phyloP scores from a whole-genome alignment of 2,888 invertebrate species.

The Lithodes maja region DNA sequence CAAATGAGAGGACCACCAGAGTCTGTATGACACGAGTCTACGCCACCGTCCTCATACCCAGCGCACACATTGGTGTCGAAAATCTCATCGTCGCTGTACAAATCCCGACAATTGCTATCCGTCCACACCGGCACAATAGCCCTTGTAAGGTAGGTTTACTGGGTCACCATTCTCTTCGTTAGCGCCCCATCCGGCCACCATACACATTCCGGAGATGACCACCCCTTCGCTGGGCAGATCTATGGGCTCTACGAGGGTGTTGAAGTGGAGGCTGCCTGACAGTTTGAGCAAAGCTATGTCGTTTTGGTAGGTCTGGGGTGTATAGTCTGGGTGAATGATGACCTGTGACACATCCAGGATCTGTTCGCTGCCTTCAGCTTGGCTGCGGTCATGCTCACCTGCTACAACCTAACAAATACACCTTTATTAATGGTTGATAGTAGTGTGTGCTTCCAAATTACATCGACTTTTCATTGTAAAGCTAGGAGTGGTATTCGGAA shows the following conservation, averaged over 20 bases:
- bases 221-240: constrained; percentile 25
- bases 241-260: constrained; percentile 47
- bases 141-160: constrained; percentile 51
- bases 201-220: constrained; percentile 40
- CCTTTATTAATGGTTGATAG: no score
- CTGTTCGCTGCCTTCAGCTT: constrained; percentile 51
- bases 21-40: constrained; percentile 71
- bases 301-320: constrained; percentile 26
- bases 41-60: constrained; percentile 69
- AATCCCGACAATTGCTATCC: constrained; percentile 63
- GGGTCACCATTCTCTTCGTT: constrained; percentile 13
- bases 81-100: constrained; percentile 51
- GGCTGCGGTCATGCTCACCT: constrained; percentile 40
- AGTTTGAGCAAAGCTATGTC: constrained; percentile 63
- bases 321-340: constrained; percentile 42
- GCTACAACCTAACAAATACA: constrained; percentile 47
- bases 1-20: constrained; percentile 72
- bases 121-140: constrained; percentile 70
- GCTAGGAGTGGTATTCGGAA: no score
- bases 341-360: constrained; percentile 5
- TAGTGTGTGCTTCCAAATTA: no score
- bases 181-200: constrained; percentile 70
- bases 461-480: no score
- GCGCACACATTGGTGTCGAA: constrained; percentile 72
- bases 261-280: constrained; percentile 19